Conservation (phyloP, 2,888 invertebrate genomes). For the Chydorus sphaericus region DNA sequence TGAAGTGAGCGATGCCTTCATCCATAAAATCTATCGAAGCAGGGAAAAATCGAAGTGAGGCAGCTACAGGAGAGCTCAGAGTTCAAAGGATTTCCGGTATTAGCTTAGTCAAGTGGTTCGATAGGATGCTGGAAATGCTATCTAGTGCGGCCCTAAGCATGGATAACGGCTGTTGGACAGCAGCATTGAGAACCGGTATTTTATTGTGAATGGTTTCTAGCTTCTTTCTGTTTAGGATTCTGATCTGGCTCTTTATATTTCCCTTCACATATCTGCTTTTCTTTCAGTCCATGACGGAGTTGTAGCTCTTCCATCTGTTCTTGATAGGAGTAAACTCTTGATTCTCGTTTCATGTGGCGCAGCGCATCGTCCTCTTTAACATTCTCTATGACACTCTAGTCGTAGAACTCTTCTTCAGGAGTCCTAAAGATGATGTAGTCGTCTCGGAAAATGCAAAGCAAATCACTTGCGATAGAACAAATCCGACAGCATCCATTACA, state of each 20-base stretch:
- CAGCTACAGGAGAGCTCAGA: slow-evolving; percentile 61
- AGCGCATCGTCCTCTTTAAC: slow-evolving; percentile 19
- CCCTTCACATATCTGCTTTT: slow-evolving; percentile 65
- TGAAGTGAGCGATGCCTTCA: slow-evolving; percentile 50
- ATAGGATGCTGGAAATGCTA: slow-evolving; percentile 38
- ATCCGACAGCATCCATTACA: slow-evolving; percentile 44
- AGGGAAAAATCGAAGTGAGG: slow-evolving; percentile 46
- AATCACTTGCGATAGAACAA: slow-evolving; percentile 44
- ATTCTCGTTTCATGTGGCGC: slow-evolving; percentile 80
- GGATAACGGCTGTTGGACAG: slow-evolving; percentile 24
- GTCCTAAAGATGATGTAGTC: slow-evolving; percentile 68
- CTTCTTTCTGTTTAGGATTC: slow-evolving; percentile 83
- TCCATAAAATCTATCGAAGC: slow-evolving; percentile 33
- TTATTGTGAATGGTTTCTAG: slow-evolving; percentile 57
- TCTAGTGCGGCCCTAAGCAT: slow-evolving; percentile 26
- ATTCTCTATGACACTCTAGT: slow-evolving; percentile 53
- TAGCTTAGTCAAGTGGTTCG: slow-evolving; percentile 40
- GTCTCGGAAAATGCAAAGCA: slow-evolving; percentile 56
- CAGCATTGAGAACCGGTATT: slow-evolving; percentile 34
- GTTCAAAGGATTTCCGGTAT: slow-evolving; percentile 44
- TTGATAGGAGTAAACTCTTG: slow-evolving; percentile 89
- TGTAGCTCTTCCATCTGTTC: slow-evolving; percentile 92
- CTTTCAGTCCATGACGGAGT: slow-evolving; percentile 78
- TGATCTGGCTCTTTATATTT: slow-evolving; percentile 52
- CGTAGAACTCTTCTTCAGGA: slow-evolving; percentile 79